Percentiles rank a stretch among this genome's conserved stretches.
These are phyloP conservation scores for Catharus minimus DNA, from an alignment of 2,113 vertebrate genomes.

Conservation along the genomic window DNA sequence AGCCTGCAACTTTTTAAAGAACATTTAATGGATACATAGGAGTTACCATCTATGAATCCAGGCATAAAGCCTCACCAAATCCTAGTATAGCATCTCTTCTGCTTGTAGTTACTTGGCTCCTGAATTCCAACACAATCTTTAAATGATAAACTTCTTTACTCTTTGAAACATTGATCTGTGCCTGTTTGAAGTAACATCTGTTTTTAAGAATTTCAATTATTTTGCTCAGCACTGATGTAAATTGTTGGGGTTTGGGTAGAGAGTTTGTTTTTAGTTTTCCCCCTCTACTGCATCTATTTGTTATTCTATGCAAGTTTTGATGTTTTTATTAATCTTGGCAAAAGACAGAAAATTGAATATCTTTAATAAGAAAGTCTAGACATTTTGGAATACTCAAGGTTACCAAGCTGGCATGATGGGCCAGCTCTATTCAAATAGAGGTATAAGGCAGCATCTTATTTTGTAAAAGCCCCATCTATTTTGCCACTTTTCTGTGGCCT, in stretches of 20 bases:
- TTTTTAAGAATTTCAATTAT: not conserved
- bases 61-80: not conserved
- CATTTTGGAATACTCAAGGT: not conserved
- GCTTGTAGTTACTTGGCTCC: not conserved
- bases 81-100: not conserved
- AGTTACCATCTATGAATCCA: not conserved
- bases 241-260: not conserved
- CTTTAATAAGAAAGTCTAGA: not conserved
- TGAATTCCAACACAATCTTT: not conserved
- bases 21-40: not conserved
- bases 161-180: not conserved
- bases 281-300: not conserved
- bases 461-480: not conserved
- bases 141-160: not conserved
- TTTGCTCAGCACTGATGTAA: not conserved
- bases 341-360: not conserved
- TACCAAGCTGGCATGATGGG: not conserved
- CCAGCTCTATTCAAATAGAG: not conserved
- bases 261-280: not conserved
- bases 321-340: not conserved
- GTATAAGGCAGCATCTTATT: not conserved
- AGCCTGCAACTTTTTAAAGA: not conserved
- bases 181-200: slow-evolving; percentile 16
- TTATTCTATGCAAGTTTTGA: not conserved
- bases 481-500: not conserved